phyloP scores from a whole-genome alignment of 2,888 invertebrate species.

The Taphrorychus bicolor region DNA sequence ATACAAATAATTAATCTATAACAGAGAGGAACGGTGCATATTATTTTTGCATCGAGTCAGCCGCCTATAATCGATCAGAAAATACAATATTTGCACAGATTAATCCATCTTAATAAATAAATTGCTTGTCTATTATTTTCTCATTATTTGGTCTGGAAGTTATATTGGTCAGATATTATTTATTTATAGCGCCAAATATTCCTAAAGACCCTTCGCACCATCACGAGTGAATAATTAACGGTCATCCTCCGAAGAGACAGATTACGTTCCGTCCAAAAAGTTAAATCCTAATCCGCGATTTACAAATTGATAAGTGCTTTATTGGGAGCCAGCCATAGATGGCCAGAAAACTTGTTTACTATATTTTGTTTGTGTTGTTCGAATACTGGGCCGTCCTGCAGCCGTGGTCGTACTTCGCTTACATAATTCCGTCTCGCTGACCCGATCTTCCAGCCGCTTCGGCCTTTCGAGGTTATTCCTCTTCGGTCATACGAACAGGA shows the following conservation, averaged over 20 bases:
- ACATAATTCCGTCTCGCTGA: conserved; percentile 36
- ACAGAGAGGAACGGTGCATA: conserved; percentile 20
- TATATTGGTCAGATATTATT: no score
- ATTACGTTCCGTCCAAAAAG: no score
- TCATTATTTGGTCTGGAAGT: no score
- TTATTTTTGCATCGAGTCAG: conserved; percentile 1
- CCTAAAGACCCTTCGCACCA: no score
- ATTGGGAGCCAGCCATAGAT: conserved; percentile 10
- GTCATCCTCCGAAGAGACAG: no score
- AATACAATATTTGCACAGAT: no score
- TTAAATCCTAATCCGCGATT: background rate
- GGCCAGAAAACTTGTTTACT: conserved; percentile 3
- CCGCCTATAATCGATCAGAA: background rate
- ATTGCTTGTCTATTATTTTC: background rate
- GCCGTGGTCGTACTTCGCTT: conserved; percentile 22
- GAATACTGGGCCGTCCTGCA: conserved; percentile 22
- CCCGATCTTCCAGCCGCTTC: conserved; percentile 31
- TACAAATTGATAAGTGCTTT: conserved; percentile 1
- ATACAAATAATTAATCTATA: conserved; percentile 24
- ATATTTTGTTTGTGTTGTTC: conserved; percentile 22
- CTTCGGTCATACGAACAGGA: conserved; percentile 13
- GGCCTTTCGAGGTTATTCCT: conserved; percentile 41
- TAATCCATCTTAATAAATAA: conserved; percentile 8
- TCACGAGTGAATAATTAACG: no score
- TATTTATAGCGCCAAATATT: no score